Base-by-base conservation (phyloP, 2,113 vertebrate species). In the Gambusia affinis region DNA sequence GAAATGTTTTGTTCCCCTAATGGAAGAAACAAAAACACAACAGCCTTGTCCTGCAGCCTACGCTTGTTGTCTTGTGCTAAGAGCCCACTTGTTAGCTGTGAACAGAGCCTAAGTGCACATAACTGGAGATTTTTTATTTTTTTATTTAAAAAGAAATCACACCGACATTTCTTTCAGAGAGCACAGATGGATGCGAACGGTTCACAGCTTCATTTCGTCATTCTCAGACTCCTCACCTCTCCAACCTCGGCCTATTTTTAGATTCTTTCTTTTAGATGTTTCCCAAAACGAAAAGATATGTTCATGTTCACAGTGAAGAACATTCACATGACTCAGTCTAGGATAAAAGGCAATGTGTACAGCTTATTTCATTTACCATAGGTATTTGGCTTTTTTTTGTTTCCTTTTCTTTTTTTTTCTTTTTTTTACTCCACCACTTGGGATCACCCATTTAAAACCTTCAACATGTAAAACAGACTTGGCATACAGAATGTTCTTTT, bases 1-100 rank as follows among this genome's bases (percentile, higher is more conserved):
- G 68, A 51, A 28, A 47, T 80, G 64, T 79, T 82, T 79, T 78
- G 67, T 67, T 83, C 61, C 63, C 57, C 67, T 85, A 84, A 87
- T 80, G 61, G 73, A 63, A 37, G 30, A 77, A 72, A 84, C 15
- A 47, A 47, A 15, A 4, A 5, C 82, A 75, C 67, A 77, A 73
- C 70, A 67, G 70, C 35, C 67, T 68, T 65, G 71, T 75, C 62
- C 66, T 51, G 8, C 75, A 31, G 19, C 78, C 80, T 74, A 81
- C 64, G 27, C 78, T 83, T 70, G 74, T 74, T 31, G 10, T 79
- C 71, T 64, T 69, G 64, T 67, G 65, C 68, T 42, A 71, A 75
- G 66, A 73, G 60, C 64, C 60, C 64, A 78, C 62, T 78, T 71
- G 64, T 51, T 67, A 47, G 54, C 62, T 70, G 75, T 75, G 60